Evolutionary conservation across 2,113 vertebrate species (phyloP).

Genomic region (Hypocryptadius cinnamomeus): DNA sequence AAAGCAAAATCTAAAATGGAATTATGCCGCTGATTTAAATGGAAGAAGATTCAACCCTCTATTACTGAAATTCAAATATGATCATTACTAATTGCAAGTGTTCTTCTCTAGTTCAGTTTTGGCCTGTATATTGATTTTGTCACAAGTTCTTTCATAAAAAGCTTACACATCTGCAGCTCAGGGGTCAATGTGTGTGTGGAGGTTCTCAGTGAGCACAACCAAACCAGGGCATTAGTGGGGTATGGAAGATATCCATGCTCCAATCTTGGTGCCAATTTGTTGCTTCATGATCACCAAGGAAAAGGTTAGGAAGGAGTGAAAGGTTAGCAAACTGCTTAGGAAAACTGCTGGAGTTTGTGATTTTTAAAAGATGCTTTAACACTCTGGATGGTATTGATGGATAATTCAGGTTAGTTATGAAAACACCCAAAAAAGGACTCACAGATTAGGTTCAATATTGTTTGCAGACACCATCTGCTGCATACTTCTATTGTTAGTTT

Average conservation of each 20-base stretch:
- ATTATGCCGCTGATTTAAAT: not conserved
- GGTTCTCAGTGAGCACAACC: not conserved
- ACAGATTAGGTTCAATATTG: not conserved
- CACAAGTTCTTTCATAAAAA: not conserved
- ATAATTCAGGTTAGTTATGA: not conserved
- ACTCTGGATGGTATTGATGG: not conserved
- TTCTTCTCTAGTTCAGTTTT: not conserved
- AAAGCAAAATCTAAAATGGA: not conserved
- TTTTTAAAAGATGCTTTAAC: not conserved
- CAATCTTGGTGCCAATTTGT: not conserved
- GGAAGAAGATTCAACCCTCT: not conserved
- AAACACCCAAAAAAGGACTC: not conserved
- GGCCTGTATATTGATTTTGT: not conserved
- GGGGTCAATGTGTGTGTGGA: not conserved
- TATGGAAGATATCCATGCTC: not conserved
- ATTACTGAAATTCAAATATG: not conserved
- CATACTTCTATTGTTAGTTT: not conserved
- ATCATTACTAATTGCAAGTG: not conserved
- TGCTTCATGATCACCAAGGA: not conserved
- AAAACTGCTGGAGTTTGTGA: not conserved
- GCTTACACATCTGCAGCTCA: not conserved
- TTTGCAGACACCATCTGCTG: conserved; percentile 12
- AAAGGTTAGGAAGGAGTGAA: not conserved
- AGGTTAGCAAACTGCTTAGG: not conserved
- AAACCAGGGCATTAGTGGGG: not conserved